Base-by-base conservation (phyloP, 53 echinoderm and acorn worm species). In the Paracentrotus lividus region DNA sequence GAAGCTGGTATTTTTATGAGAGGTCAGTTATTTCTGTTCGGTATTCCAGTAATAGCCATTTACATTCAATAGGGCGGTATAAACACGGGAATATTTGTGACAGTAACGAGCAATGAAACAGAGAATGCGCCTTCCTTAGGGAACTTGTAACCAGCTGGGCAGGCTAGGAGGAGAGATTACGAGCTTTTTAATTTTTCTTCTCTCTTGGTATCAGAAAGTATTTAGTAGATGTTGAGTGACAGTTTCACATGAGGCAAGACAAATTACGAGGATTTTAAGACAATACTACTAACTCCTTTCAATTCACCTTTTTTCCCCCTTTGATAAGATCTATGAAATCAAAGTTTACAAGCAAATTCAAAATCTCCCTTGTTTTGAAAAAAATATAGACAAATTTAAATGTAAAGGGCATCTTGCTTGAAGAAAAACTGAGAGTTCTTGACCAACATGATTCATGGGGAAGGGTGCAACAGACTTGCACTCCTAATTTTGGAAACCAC, bases 1-100 rank as follows among this genome's bases (percentile, higher is more conserved):
- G 86, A 57, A 5, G 57, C 13, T 86, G 86, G 86, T 86, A 86
- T 86, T 86, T 86, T 86, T 55, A 86, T 86, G 86, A 56, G 34
- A 38, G 86, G 86, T 86, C 86, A 86, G 86, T 86, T 53, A 86
- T 53, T 86, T 54, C 57, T 36, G 86, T 54, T 53, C 33, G 86
- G 86, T 86, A 86, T 86, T 86, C 38, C 47, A 81, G 81, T 81
- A 81, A 81, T 81, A 81, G 81, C 44, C 27, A 81, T 81, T 81
- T 81, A 81, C 81, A 81, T 27, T 81, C 81, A 45, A 81, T 78
- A 33, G 78, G 78, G 47, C 3, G 8, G 78, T 78, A 78, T 23
- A n/a, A 78, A 78, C 78, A n/a, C 5, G 26, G 6, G 77, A 44
- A 78, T 81, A 49, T n/a, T 26, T 47, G 81, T 81, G 81, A 81